Conservation (phyloP, 2,113 vertebrate genomes). For the Macaca mulatta region DNA sequence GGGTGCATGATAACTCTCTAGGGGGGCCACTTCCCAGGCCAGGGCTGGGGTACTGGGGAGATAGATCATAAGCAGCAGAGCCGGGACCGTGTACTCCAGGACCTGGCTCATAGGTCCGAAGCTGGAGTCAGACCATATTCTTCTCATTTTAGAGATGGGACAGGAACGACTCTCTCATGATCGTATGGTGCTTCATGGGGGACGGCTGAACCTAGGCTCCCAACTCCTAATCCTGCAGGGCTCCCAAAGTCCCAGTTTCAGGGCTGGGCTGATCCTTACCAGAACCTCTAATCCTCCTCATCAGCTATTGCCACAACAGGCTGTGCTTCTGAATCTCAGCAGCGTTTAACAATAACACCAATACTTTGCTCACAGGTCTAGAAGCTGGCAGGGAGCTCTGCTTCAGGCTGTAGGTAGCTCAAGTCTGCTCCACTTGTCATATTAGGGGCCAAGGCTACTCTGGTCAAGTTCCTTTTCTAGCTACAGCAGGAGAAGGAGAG, state of each 20-base stretch:
- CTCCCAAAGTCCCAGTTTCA: not conserved
- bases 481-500: not conserved
- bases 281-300: not conserved
- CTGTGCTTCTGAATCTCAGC: not conserved
- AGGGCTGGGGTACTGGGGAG: not conserved
- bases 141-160: not conserved
- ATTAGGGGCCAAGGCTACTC: not conserved
- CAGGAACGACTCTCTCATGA: not conserved
- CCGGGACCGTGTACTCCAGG: not conserved
- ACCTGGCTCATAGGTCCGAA: not conserved
- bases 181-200: accelerated
- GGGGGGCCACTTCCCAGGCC: not conserved
- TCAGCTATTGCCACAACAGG: not conserved
- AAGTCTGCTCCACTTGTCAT: not conserved
- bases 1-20: accelerated
- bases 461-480: not conserved
- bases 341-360: accelerated
- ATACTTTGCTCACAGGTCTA: not conserved
- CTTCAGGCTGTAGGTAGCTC: not conserved
- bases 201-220: not conserved
- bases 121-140: not conserved
- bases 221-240: not conserved
- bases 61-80: not conserved
- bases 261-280: not conserved
- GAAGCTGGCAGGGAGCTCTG: not conserved